Evolutionary conservation across 2,888 invertebrate species (phyloP).

Genomic region (Drosophila falleni): DNA sequence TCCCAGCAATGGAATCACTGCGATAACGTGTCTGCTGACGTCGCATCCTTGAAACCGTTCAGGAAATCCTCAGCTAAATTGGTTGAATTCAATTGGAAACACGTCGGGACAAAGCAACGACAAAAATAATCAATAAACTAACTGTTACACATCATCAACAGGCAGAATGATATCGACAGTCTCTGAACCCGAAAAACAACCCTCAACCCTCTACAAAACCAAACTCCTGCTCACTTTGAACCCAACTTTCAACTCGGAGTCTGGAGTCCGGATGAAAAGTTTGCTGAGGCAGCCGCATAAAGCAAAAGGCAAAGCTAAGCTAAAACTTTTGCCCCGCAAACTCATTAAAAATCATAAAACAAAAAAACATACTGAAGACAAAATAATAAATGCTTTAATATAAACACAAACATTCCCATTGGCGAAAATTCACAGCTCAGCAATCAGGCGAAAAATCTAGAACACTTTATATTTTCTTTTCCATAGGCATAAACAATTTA

Average conservation of each 20-base stretch:
- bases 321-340: conserved; percentile 57
- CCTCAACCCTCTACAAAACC: conserved; percentile 16
- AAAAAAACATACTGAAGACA: conserved; percentile 12
- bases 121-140: conserved; percentile 56
- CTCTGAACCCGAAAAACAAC: conserved; percentile 34
- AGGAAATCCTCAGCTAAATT: conserved; percentile 11
- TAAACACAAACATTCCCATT: conserved; percentile 4
- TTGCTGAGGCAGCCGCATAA: conserved; percentile 33
- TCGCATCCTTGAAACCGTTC: conserved; percentile 64
- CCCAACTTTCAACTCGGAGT: conserved; percentile 20
- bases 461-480: not conserved
- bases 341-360: conserved; percentile 73
- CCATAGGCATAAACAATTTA: not conserved
- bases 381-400: conserved; percentile 28
- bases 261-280: conserved; percentile 34
- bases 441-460: not conserved
- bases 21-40: conserved; percentile 75
- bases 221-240: not conserved
- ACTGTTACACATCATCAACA: conserved; percentile 40
- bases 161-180: conserved; percentile 37
- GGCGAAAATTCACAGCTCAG: not conserved
- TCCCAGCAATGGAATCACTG: conserved; percentile 71
- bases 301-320: conserved; percentile 41
- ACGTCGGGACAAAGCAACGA: conserved; percentile 7
- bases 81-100: conserved; percentile 35